phyloP scores from a whole-genome alignment of 1,140 invertebrate genomes.

The Hyles vespertilio region DNA sequence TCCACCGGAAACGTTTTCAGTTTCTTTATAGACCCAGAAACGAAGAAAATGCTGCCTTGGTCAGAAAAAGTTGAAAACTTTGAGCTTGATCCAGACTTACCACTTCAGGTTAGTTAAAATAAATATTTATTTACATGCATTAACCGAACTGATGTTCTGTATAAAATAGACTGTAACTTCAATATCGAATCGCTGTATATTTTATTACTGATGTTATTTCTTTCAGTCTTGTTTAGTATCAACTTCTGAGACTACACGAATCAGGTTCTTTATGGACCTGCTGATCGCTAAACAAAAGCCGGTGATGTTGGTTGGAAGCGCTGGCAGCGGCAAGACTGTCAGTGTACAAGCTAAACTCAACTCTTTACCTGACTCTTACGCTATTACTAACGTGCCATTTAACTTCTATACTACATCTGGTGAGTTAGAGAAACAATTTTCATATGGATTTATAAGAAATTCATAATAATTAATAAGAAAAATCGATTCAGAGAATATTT shows the following conservation, averaged over 20 bases:
- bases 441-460: too few relatives aligned
- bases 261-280: slow-evolving; percentile 93
- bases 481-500: too few relatives aligned
- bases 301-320: slow-evolving; percentile 93
- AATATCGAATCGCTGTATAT: not conserved
- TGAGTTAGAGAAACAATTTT: slow-evolving; percentile 29
- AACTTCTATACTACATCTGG: slow-evolving; percentile 97
- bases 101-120: slow-evolving; percentile 82
- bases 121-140: too few relatives aligned
- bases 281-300: slow-evolving; percentile 88
- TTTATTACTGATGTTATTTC: not conserved
- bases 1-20: slow-evolving; percentile 89
- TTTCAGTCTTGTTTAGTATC: slow-evolving; percentile 82
- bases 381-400: slow-evolving; percentile 92
- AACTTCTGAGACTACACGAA: slow-evolving; percentile 91
- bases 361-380: slow-evolving; percentile 84
- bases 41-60: slow-evolving; percentile 92
- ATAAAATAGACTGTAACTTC: too few relatives aligned
- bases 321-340: slow-evolving; percentile 92
- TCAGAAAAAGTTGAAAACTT: slow-evolving; percentile 85
- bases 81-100: slow-evolving; percentile 90
- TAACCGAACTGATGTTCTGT: too few relatives aligned
- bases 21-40: slow-evolving; percentile 91
- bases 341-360: slow-evolving; percentile 90
- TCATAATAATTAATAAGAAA: too few relatives aligned